Conservation (phyloP, 2,797 vertebrate species). For the Sebastes kiyomatsui region DNA sequence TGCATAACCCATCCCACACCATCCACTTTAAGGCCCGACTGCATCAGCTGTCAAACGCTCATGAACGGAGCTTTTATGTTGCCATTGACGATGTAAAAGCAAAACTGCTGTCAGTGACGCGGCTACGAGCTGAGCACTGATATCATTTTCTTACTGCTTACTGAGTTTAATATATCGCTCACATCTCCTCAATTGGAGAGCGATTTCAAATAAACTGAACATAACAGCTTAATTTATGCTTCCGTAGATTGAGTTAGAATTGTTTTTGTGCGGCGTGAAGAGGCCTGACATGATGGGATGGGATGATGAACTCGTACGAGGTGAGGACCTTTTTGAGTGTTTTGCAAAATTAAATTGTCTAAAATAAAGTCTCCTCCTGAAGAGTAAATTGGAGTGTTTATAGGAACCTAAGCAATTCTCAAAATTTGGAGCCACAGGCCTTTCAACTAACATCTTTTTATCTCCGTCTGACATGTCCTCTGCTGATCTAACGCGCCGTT, state of each 20-base stretch:
- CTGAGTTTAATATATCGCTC: neutral
- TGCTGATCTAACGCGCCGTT: neutral
- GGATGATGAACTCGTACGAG: neutral
- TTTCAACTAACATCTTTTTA: neutral
- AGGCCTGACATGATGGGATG: neutral
- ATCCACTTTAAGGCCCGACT: constrained; percentile 19
- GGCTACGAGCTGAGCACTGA: neutral
- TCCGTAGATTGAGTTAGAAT: neutral
- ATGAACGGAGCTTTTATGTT: constrained; percentile 22
- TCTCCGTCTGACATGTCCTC: constrained; percentile 11
- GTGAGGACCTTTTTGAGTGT: neutral
- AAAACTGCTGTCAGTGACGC: neutral
- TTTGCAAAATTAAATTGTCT: constrained; percentile 3
- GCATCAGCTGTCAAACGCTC: constrained; percentile 24
- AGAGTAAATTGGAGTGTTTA: neutral
- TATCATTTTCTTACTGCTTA: constrained; percentile 1
- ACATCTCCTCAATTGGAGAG: neutral
- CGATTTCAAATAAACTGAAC: constrained; percentile 13
- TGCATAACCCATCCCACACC: constrained; percentile 31
- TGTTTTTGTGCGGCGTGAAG: neutral
- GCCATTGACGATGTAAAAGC: neutral
- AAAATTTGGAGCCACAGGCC: neutral
- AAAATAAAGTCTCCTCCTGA: neutral
- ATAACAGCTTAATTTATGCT: constrained; percentile 6
- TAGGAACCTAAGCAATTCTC: neutral